These are phyloP conservation scores for Branchipolynoe longqiensis DNA, from an alignment of 2,888 invertebrate species.

Conservation along the genomic window DNA sequence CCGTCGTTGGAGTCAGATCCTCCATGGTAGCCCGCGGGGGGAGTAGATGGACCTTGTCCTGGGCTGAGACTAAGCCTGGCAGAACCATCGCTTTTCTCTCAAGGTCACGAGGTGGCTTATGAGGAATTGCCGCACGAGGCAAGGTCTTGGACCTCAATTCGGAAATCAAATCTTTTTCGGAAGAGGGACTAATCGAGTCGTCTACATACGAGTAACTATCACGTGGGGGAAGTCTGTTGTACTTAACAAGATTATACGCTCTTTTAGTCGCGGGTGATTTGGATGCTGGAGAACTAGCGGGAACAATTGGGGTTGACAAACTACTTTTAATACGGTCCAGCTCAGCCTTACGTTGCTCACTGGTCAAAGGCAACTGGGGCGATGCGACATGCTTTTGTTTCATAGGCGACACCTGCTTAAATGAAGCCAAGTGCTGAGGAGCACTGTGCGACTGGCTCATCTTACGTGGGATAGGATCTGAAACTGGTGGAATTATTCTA, in stretches of 20 bases:
- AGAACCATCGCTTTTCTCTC: neutral
- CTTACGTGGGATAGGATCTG: neutral
- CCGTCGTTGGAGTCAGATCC: constrained; percentile 54
- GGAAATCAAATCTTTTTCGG: constrained; percentile 62
- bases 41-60: neutral
- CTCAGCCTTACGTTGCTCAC: constrained; percentile 61
- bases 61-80: neutral
- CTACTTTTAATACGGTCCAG: constrained; percentile 64
- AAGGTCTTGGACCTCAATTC: neutral
- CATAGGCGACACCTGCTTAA: constrained; percentile 48
- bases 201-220: constrained; percentile 80
- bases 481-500: constrained; percentile 62
- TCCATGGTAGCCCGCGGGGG: constrained; percentile 55
- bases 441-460: constrained; percentile 6
- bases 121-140: neutral
- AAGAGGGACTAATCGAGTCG: constrained; percentile 80
- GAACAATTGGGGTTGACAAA: constrained; percentile 58
- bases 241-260: constrained; percentile 66
- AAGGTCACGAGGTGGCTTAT: constrained; percentile 9
- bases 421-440: constrained; percentile 28
- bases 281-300: constrained; percentile 49
- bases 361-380: constrained; percentile 26
- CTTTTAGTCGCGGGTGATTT: constrained; percentile 61
- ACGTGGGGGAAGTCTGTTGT: constrained; percentile 74
- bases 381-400: neutral